These are phyloP conservation scores for Ceraclea dissimilis DNA, from an alignment of 2,888 invertebrate species.

Conservation along the genomic window DNA sequence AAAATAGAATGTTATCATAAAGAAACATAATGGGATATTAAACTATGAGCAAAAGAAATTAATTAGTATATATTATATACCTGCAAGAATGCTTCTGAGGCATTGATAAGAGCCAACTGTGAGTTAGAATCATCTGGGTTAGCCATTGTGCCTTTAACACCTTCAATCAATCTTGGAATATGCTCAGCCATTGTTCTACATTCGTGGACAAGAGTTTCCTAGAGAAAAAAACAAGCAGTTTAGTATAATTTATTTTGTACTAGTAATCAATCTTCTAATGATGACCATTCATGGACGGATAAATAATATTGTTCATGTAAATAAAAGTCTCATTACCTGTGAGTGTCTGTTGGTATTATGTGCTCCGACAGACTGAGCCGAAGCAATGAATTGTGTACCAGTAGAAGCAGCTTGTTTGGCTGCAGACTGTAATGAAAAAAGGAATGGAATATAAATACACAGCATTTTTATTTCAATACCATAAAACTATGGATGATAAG, in stretches of 20 bases:
- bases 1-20: neutral
- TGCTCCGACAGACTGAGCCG: constrained; percentile 73
- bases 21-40: neutral
- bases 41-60: neutral
- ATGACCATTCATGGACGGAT: too few relatives aligned
- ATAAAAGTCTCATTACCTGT: constrained; percentile 35
- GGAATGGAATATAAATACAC: neutral
- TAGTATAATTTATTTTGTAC: neutral
- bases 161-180: constrained; percentile 74
- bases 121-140: constrained; percentile 66
- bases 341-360: constrained; percentile 62
- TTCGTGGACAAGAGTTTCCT: constrained; percentile 68
- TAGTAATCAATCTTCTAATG: too few relatives aligned
- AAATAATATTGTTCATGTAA: too few relatives aligned
- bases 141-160: constrained; percentile 61
- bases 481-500: neutral
- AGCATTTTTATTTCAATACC: neutral
- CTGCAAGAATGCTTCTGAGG: constrained; percentile 76
- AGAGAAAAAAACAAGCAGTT: constrained; percentile 27
- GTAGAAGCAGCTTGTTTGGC: constrained; percentile 81
- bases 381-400: constrained; percentile 85
- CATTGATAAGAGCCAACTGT: constrained; percentile 73
- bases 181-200: constrained; percentile 69
- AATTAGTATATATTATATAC: constrained; percentile 35
- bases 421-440: constrained; percentile 54